Conservation (phyloP, 2,113 vertebrate species). For the Tragulus kanchil region DNA sequence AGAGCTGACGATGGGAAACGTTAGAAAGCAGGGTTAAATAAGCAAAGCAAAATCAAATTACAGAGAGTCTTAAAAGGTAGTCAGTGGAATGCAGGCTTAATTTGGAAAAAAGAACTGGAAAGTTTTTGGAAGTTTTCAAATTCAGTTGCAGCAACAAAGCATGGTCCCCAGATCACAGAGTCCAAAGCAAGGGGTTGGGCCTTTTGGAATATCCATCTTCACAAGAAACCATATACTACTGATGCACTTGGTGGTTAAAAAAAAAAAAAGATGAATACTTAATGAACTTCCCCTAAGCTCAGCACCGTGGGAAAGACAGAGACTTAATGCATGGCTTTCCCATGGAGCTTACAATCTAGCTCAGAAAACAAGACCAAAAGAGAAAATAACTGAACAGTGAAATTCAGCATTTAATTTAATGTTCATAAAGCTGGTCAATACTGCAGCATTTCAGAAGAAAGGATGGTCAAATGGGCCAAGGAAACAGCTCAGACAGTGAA, state of each 20-base stretch:
- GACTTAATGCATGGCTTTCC: not conserved
- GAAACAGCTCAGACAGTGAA: not conserved
- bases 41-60: slow-evolving; percentile 31
- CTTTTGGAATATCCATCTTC: too few relatives aligned
- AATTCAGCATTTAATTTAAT: not conserved
- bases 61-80: not conserved
- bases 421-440: not conserved
- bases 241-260: not conserved
- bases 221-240: not conserved
- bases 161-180: not conserved
- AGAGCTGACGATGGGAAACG: not conserved
- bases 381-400: not conserved
- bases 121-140: slow-evolving; percentile 47
- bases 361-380: slow-evolving; percentile 14
- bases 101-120: slow-evolving; percentile 4
- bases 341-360: not conserved
- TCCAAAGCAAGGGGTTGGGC: not conserved
- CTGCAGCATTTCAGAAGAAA: not conserved
- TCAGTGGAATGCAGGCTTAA: not conserved
- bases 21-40: not conserved
- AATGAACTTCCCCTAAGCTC: not conserved
- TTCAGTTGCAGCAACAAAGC: not conserved
- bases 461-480: not conserved
- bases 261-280: not conserved
- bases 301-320: not conserved